A percentile compares a stretch with the other conserved stretches of the same genome.
Conservation (phyloP, 2,888 invertebrate species). For the Eristalinus sepulchralis region DNA sequence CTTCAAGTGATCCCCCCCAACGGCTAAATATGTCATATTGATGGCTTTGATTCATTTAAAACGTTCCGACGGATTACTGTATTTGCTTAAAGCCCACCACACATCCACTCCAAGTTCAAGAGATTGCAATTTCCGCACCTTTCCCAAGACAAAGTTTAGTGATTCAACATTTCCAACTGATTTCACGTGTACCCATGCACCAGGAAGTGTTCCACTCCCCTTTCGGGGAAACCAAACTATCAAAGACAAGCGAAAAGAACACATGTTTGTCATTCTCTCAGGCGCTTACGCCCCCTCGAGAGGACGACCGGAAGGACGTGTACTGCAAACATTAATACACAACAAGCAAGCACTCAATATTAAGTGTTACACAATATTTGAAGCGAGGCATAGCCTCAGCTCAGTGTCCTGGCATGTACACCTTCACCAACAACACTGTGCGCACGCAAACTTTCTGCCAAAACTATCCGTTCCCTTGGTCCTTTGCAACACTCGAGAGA, state of each 20-base stretch:
- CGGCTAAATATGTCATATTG: too few species aligned
- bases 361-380: slow-evolving; percentile 27
- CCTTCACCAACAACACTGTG: not conserved
- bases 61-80: too few species aligned
- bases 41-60: too few species aligned
- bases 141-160: too few species aligned
- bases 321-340: slow-evolving; percentile 34
- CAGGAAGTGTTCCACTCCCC: not conserved
- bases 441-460: slow-evolving; percentile 23
- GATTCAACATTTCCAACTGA: slow-evolving; percentile 8
- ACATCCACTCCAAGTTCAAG: too few species aligned
- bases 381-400: slow-evolving; percentile 1
- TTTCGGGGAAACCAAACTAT: not conserved
- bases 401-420: not conserved
- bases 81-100: too few species aligned
- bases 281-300: not conserved
- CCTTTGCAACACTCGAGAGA: slow-evolving; percentile 30
- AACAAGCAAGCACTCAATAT: slow-evolving; percentile 35
- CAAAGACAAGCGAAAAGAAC: slow-evolving; percentile 12
- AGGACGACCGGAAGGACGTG: not conserved
- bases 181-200: not conserved
- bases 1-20: too few species aligned
- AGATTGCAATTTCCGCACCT: too few species aligned
- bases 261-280: slow-evolving; percentile 20
- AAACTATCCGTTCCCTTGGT: slow-evolving; percentile 24